Evolutionary conservation across 2,797 vertebrate genomes (phyloP).

Genomic region (Aldrovandia affinis): DNA sequence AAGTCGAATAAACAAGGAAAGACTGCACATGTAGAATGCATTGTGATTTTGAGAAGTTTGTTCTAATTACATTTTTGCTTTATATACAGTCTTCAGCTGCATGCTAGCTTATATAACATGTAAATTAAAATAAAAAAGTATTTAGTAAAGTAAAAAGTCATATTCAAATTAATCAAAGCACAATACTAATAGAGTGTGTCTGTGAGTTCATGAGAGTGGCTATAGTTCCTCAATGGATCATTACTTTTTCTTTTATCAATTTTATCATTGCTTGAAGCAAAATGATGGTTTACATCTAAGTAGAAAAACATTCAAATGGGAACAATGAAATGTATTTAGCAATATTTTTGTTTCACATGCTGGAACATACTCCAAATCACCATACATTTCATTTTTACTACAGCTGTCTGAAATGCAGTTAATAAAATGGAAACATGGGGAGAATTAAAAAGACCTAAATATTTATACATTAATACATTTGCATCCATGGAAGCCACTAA

Average conservation of each 20-base stretch:
- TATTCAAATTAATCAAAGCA: neutral
- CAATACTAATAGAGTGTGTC: neutral
- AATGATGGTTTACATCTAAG: constrained; percentile 18
- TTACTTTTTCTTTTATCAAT: constrained; percentile 19
- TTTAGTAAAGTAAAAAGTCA: neutral
- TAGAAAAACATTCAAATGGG: constrained; percentile 20
- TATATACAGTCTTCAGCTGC: neutral
- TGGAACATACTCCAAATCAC: constrained; percentile 18
- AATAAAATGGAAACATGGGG: constrained; percentile 3
- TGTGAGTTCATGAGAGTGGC: neutral
- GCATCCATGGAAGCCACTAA: too few species aligned
- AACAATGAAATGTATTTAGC: constrained; percentile 1
- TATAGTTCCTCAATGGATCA: constrained; percentile 12
- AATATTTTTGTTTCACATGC: constrained; percentile 1
- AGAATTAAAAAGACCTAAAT: neutral
- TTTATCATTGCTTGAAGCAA: constrained; percentile 13
- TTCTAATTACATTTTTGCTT: neutral
- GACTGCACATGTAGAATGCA: neutral
- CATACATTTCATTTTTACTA: neutral
- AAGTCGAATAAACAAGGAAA: neutral
- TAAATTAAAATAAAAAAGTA: neutral
- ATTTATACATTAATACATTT: neutral
- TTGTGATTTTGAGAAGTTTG: neutral
- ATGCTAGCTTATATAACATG: neutral
- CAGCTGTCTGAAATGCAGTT: neutral